Evolutionary conservation across 2,113 vertebrate genomes (phyloP).

Genomic region (human): GRCh38 chr5:158989001-158989500

Average conservation of each 20-base stretch:
- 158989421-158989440: conserved; percentile 30
- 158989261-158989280: background rate
- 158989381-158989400: conserved; percentile 27
- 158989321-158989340: background rate
- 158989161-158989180: background rate
- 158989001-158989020: background rate
- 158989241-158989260: background rate
- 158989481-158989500: background rate
- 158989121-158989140: background rate
- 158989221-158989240: background rate
- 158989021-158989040: background rate
- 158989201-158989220: background rate
- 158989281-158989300: background rate
- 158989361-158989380: background rate
- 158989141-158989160: background rate
- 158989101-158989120: background rate
- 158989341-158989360: background rate
- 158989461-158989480: conserved; percentile 40
- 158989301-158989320: background rate
- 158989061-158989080: background rate
- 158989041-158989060: background rate
- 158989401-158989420: conserved; percentile 33
- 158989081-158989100: background rate
- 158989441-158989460: conserved; percentile 8
- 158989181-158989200: background rate